Percentiles rank a stretch among this genome's conserved stretches.
Conservation (phyloP, 2,113 vertebrate genomes). For the Zosterops pallidus region DNA sequence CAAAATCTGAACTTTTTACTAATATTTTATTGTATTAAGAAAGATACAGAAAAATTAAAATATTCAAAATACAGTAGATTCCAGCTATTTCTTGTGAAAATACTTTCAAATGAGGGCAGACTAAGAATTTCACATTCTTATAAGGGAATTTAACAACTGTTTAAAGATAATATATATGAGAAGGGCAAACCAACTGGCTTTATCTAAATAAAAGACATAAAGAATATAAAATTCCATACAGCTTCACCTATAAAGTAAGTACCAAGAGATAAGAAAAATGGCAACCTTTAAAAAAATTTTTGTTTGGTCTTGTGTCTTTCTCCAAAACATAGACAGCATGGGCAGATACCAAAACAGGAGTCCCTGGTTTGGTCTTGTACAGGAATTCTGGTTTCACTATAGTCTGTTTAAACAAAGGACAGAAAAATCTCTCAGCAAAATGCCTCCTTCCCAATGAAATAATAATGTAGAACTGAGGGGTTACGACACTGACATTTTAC, state of each 20-base stretch:
- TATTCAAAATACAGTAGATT: background rate
- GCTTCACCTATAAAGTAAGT: background rate
- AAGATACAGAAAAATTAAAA: background rate
- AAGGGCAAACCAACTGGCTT: background rate
- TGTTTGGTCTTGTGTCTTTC: background rate
- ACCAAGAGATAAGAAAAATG: background rate
- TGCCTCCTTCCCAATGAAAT: background rate
- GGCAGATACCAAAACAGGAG: background rate
- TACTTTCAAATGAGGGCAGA: background rate
- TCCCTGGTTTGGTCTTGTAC: background rate
- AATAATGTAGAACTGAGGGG: background rate
- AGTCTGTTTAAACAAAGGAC: background rate
- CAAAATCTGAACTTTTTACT: background rate
- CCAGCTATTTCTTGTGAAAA: background rate
- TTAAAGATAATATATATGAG: background rate
- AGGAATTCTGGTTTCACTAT: background rate
- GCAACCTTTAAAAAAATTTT: accelerated
- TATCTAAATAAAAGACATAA: background rate
- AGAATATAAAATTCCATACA: background rate
- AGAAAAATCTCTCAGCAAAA: background rate
- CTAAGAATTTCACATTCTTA: background rate
- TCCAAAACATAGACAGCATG: background rate
- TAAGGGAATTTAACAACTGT: background rate
- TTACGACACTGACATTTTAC: background rate
- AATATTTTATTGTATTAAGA: background rate